Conservation (phyloP, 2,888 invertebrate genomes). For the Eristalis arbustorum region DNA sequence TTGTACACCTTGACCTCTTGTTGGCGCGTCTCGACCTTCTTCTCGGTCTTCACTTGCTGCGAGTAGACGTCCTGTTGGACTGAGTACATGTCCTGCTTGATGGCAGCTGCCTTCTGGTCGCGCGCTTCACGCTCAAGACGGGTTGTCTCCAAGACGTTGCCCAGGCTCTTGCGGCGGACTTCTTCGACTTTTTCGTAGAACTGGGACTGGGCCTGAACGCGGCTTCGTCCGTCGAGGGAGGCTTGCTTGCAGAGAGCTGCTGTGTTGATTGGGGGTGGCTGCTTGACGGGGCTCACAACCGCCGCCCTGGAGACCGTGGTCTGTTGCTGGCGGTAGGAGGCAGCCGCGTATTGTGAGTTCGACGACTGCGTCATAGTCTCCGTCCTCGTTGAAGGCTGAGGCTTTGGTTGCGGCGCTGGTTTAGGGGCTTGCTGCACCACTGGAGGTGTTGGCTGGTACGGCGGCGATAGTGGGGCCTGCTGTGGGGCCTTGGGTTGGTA, state of each 20-base stretch:
- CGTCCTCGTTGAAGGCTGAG: slow-evolving; percentile 54
- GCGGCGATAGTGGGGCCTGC: neutral
- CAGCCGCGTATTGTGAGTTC: slow-evolving; percentile 31
- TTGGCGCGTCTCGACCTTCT: slow-evolving; percentile 34
- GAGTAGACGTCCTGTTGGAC: slow-evolving; percentile 62
- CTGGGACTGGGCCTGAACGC: slow-evolving; percentile 71
- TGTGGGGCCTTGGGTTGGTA: neutral
- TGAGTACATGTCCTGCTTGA: slow-evolving; percentile 61
- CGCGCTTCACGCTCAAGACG: slow-evolving; percentile 42
- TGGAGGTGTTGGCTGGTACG: slow-evolving; percentile 1
- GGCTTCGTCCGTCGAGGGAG: slow-evolving; percentile 67
- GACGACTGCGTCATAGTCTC: slow-evolving; percentile 32
- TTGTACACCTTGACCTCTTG: slow-evolving; percentile 73
- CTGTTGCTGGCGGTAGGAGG: neutral
- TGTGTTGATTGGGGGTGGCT: slow-evolving; percentile 28
- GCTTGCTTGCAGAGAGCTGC: slow-evolving; percentile 47
- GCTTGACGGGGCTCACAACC: slow-evolving; percentile 51
- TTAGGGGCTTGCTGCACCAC: slow-evolving; percentile 31
- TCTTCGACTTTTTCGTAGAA: slow-evolving; percentile 70
- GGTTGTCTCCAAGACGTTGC: slow-evolving; percentile 73
- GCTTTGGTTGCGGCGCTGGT: slow-evolving; percentile 68
- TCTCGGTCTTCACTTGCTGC: slow-evolving; percentile 31
- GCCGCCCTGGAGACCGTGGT: slow-evolving; percentile 36
- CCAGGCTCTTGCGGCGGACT: slow-evolving; percentile 77
- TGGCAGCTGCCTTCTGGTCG: slow-evolving; percentile 61